phyloP scores from a whole-genome alignment of 2,888 invertebrate genomes.

The Elmis aenea region DNA sequence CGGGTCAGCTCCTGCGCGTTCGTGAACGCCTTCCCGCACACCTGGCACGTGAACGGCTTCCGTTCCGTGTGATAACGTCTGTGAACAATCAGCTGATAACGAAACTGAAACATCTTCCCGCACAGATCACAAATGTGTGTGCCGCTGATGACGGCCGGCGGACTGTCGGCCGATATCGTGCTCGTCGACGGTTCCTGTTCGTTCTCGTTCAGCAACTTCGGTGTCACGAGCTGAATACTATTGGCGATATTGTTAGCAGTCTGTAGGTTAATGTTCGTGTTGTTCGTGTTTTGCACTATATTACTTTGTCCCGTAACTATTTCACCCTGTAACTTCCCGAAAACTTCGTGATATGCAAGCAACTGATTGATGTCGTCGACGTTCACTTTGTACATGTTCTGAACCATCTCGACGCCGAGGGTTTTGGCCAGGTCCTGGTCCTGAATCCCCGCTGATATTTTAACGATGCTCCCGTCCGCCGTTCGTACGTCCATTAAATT shows the following conservation, averaged over 20 bases:
- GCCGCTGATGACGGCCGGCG: constrained; percentile 57
- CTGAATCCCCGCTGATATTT: constrained; percentile 62
- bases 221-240: constrained; percentile 33
- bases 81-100: constrained; percentile 83
- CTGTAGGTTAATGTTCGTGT: constrained; percentile 19
- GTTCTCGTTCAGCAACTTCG: constrained; percentile 47
- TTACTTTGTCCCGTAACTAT: constrained; percentile 42
- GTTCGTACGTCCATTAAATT: constrained; percentile 60
- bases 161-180: constrained; percentile 54
- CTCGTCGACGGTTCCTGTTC: constrained; percentile 54
- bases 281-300: constrained; percentile 28
- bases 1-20: constrained; percentile 73
- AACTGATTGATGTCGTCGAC: constrained; percentile 82
- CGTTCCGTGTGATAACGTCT: constrained; percentile 80
- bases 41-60: constrained; percentile 75
- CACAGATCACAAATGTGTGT: constrained; percentile 77
- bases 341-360: constrained; percentile 82
- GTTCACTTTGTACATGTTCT: constrained; percentile 77
- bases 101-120: constrained; percentile 81
- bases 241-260: constrained; percentile 26
- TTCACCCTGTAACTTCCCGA: constrained; percentile 62
- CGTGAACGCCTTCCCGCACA: constrained; percentile 78
- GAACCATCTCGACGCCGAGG: constrained; percentile 65
- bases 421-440: constrained; percentile 58
- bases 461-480: constrained; percentile 69